A percentile compares a stretch with the other conserved stretches of the same genome.
These are phyloP conservation scores for Disparrhopalites patrizii DNA, from an alignment of 2,888 invertebrate species.

Conservation along the genomic window DNA sequence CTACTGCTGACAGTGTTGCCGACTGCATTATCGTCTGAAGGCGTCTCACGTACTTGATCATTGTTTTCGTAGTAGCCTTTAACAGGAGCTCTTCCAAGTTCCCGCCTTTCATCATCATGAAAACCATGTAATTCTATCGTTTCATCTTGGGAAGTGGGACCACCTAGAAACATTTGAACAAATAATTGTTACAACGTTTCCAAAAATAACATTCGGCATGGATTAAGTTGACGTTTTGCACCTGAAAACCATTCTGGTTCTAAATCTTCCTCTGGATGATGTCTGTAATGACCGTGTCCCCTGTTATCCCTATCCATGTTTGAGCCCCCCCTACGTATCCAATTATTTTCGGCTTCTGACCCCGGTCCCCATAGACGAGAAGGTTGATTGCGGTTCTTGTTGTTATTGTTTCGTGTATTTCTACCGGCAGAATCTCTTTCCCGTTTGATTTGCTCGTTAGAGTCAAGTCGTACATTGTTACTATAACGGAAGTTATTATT, in stretches of 20 bases:
- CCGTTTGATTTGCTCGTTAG: conserved; percentile 10
- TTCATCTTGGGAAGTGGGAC: conserved; percentile 84
- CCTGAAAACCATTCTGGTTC: conserved; percentile 81
- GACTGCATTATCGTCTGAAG: conserved; percentile 1
- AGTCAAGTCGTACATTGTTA: conserved; percentile 9
- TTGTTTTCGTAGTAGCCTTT: too few relatives aligned
- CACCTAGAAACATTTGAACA: conserved; percentile 55
- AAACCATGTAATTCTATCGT: conserved; percentile 91
- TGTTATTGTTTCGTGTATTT: not conserved
- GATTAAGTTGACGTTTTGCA: conserved; percentile 28
- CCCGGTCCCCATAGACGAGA: conserved; percentile 15
- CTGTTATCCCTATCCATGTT: conserved; percentile 43
- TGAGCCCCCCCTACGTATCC: conserved; percentile 58
- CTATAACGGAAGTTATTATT: conserved; percentile 24
- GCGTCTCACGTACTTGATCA: conserved; percentile 12
- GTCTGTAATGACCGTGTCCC: conserved; percentile 15
- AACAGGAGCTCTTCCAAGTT: too few relatives aligned
- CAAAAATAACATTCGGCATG: not conserved
- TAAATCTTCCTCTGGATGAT: conserved; percentile 56
- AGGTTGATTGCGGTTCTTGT: conserved; percentile 9
- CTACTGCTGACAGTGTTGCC: conserved; percentile 11
- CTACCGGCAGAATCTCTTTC: conserved; percentile 14
- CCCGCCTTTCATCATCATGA: conserved; percentile 59
- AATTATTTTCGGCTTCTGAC: conserved; percentile 34
- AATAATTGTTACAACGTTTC: not conserved